Percentiles rank a stretch among this genome's conserved stretches.
Conservation (phyloP, 2,113 vertebrate species). For the cat (Felis catus) region F.catus_Fca126_mat1.0 CM031414.1:132588501-132589000, state of each 20-base stretch:
- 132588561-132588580: not conserved
- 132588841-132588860: not conserved
- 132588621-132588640: not conserved
- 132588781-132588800: not conserved
- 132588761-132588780: not conserved
- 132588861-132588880: not conserved
- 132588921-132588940: not conserved
- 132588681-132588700: not conserved
- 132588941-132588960: not conserved
- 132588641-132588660: not conserved
- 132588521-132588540: not conserved
- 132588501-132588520: not conserved
- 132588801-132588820: not conserved
- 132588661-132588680: not conserved
- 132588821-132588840: not conserved
- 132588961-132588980: not conserved
- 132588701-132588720: not conserved
- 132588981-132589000: not conserved
- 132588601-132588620: not conserved
- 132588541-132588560: not conserved
- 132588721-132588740: conserved; percentile 4
- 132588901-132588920: not conserved
- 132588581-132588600: conserved; percentile 18
- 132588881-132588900: fast-evolving
- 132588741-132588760: not conserved